Evolutionary conservation across 2,888 invertebrate genomes (phyloP).

Genomic region (Harpagoxenus sublaevis): DNA sequence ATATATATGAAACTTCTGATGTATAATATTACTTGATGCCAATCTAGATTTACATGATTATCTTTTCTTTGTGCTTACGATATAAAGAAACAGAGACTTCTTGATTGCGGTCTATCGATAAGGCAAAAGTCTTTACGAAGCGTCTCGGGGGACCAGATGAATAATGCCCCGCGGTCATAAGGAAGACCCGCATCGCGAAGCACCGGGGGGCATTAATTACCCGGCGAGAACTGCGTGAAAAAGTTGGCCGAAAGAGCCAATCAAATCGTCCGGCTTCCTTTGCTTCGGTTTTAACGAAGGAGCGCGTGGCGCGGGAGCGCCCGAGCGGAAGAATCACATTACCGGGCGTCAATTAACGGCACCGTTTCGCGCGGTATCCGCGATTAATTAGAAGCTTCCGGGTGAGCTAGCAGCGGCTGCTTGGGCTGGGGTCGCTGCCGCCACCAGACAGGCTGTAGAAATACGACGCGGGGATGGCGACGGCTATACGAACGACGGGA

Average conservation of each 20-base stretch:
- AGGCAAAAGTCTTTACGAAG: constrained; percentile 29
- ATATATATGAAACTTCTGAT: not conserved
- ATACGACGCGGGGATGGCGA: constrained; percentile 30
- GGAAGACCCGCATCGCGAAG: constrained; percentile 36
- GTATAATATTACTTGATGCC: not conserved
- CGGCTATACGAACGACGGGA: constrained; percentile 7
- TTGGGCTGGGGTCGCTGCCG: constrained; percentile 7
- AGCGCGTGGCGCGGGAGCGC: constrained; percentile 32
- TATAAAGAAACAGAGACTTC: constrained; percentile 4
- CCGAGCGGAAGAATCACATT: constrained; percentile 64
- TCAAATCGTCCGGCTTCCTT: constrained; percentile 45
- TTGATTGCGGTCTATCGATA: constrained; percentile 1
- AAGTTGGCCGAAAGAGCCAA: constrained; percentile 51
- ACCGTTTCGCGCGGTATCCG: constrained; percentile 58
- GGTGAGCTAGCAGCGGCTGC: constrained; percentile 46
- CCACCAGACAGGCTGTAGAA: not conserved
- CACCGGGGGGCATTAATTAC: constrained; percentile 34
- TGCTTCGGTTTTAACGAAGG: constrained; percentile 47
- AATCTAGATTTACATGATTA: not conserved
- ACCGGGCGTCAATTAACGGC: constrained; percentile 61
- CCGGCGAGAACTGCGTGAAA: constrained; percentile 26
- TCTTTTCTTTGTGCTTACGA: not conserved
- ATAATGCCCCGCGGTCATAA: constrained; percentile 32
- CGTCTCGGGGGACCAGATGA: constrained; percentile 25
- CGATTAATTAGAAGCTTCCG: constrained; percentile 69